A percentile compares a stretch with the other conserved stretches of the same genome.
These are phyloP conservation scores for Papilio aristodemus DNA, from an alignment of 1,140 invertebrate genomes.

Conservation along the genomic window DNA sequence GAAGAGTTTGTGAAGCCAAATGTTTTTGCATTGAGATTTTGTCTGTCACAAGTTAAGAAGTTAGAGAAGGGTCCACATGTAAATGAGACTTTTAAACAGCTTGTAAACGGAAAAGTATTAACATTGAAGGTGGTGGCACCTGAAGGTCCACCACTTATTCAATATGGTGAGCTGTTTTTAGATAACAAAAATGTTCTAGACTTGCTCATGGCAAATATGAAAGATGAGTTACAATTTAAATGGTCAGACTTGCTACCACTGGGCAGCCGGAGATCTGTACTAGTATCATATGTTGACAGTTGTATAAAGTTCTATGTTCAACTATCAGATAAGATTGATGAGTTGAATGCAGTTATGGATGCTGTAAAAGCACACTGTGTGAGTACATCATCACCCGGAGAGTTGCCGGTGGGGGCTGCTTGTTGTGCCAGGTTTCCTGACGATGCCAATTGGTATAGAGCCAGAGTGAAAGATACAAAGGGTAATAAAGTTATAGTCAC, in stretches of 20 bases:
- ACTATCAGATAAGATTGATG: slow-evolving; percentile 81
- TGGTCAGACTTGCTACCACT: slow-evolving; percentile 78
- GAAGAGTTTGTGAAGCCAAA: slow-evolving; percentile 84
- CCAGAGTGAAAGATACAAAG: slow-evolving; percentile 79
- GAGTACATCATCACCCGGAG: slow-evolving; percentile 67
- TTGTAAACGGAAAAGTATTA: slow-evolving; percentile 83
- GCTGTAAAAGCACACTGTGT: slow-evolving; percentile 76
- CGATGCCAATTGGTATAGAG: slow-evolving; percentile 88
- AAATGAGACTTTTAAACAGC: slow-evolving; percentile 85
- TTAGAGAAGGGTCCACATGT: slow-evolving; percentile 84
- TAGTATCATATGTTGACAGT: slow-evolving; percentile 86
- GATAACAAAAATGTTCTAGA: slow-evolving; percentile 82
- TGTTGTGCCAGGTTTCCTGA: slow-evolving; percentile 87
- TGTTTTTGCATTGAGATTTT: slow-evolving; percentile 87
- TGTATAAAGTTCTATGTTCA: slow-evolving; percentile 88
- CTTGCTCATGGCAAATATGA: slow-evolving; percentile 74
- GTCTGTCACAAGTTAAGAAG: slow-evolving; percentile 85
- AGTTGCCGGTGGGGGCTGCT: slow-evolving; percentile 82
- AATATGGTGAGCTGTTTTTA: slow-evolving; percentile 85
- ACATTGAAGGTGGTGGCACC: slow-evolving; percentile 83
- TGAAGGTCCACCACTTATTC: slow-evolving; percentile 85
- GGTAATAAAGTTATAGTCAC: slow-evolving; percentile 80
- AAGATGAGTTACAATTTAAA: slow-evolving; percentile 72
- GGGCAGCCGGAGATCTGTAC: slow-evolving; percentile 79
- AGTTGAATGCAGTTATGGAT: slow-evolving; percentile 81